Base-by-base conservation (phyloP, 1,140 invertebrate species). In the Bombus confusus region DNA sequence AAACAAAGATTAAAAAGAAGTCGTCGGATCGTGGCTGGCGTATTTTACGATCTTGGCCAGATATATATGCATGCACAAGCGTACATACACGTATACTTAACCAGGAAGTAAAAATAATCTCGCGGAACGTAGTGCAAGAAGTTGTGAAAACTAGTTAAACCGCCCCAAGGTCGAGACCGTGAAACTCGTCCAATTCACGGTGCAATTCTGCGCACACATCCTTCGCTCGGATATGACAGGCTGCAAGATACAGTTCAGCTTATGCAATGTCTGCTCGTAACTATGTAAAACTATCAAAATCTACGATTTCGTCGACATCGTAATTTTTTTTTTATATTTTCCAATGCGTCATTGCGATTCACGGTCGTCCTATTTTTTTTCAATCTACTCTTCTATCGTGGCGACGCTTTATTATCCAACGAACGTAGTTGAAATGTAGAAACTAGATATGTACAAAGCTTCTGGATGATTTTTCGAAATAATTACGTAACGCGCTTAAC, bases 81-180 rank as follows among this genome's bases (percentile, higher is more conserved):
- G 4, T n/a, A 25, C 66, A 84, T 52, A 66, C 64, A 41, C 77
- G 82, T 68, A 86, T 69, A 82, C 87, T 85, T 78, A 66, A 85
- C 78, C 43, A 62, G 82, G 82, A 80, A 80, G 79, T 89, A 90
- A 90, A 90, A 90, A 90, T 89, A 87, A 90, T 90, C 81, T 81
- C 88, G 81, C 66, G 75, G 79, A 75, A 88, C 80, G 85, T 83
- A 79, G 75, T 59, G 87, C 88, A 90, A 90, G 88, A 90, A 90
- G 85, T 90, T 90, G 88, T 88, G 88, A 90, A 90, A 90, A 90
- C 88, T 90, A 90, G 88, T 90, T 90, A 89, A 90, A 85, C 88
- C 88, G 88, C 88, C 84, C 71, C 91, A 93, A 93, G 91, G 91
- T 92, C 88, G 86, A 83, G 91, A 88, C 91, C 91, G 88, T 92